Evolutionary conservation across 2,888 invertebrate species (phyloP).

Genomic region (Tromatobia lineatoria): DNA sequence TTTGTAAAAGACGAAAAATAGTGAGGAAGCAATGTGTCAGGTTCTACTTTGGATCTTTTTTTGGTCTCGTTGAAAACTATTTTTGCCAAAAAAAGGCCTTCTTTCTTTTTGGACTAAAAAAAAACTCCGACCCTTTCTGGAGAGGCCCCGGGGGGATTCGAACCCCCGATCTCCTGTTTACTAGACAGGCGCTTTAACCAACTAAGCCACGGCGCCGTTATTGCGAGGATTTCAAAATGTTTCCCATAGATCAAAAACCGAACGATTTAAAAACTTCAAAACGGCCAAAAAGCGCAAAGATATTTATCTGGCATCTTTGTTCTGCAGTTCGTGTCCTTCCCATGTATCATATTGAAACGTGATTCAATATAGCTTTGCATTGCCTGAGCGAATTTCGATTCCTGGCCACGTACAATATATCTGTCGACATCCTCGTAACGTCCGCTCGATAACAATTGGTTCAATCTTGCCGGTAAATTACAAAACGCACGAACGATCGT

Average conservation of each 20-base stretch:
- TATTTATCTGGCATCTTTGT: background rate
- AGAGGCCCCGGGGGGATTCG: constrained; percentile 89
- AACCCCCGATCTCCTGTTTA: constrained; percentile 91
- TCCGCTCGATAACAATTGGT: constrained; percentile 25
- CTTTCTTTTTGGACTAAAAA: background rate
- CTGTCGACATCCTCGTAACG: constrained; percentile 32
- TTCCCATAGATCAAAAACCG: background rate
- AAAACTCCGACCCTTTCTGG: constrained; percentile 21
- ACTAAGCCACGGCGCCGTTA: constrained; percentile 89
- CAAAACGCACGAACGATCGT: constrained; percentile 35
- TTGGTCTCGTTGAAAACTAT: no score
- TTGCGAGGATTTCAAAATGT: background rate
- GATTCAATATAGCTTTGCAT: background rate
- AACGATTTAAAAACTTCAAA: background rate
- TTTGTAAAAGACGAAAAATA: no score
- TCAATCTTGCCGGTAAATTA: constrained; percentile 8
- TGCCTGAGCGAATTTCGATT: constrained; percentile 7
- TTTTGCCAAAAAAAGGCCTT: no score
- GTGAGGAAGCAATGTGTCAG: no score
- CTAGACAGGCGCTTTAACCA: constrained; percentile 92
- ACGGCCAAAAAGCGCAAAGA: background rate
- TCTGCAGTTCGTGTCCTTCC: constrained; percentile 5
- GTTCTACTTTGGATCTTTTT: no score
- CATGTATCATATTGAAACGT: constrained; percentile 11
- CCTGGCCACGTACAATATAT: background rate